Evolutionary conservation across 2,797 vertebrate genomes (phyloP).

Genomic region (Periophthalmus magnuspinnatus): DNA sequence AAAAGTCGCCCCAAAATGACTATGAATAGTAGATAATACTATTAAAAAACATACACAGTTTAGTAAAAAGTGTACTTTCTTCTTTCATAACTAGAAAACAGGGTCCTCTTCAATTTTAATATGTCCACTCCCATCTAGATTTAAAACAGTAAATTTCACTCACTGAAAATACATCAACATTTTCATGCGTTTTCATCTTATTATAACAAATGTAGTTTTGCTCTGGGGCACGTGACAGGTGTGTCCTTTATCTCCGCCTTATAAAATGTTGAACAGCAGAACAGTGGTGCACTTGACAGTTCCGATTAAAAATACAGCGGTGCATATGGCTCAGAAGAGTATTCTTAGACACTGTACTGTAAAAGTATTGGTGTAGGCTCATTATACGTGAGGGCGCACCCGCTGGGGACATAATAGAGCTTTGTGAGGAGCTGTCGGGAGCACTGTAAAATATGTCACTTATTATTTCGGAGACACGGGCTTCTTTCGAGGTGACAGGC

Average conservation of each 20-base stretch:
- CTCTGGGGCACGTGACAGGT: neutral
- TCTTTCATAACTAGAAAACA: neutral
- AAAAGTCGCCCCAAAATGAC: no score
- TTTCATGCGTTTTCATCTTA: neutral
- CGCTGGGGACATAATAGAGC: neutral
- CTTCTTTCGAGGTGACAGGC: neutral
- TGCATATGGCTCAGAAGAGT: neutral
- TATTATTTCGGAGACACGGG: neutral
- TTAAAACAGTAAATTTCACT: neutral
- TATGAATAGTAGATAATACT: no score
- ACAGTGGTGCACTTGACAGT: neutral
- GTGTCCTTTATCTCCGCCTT: neutral
- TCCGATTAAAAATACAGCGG: neutral
- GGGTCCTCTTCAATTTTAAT: neutral
- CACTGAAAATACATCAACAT: neutral
- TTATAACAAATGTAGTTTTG: neutral
- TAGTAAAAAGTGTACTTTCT: neutral
- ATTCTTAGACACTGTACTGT: neutral
- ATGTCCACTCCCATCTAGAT: no score
- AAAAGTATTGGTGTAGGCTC: neutral
- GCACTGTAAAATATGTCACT: neutral
- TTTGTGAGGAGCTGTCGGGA: neutral
- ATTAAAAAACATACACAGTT: no score
- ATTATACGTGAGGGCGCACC: neutral
- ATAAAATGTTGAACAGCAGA: neutral